These are phyloP conservation scores for Schizaphis graminum DNA, from an alignment of 2,888 invertebrate species.

Conservation along the genomic window DNA sequence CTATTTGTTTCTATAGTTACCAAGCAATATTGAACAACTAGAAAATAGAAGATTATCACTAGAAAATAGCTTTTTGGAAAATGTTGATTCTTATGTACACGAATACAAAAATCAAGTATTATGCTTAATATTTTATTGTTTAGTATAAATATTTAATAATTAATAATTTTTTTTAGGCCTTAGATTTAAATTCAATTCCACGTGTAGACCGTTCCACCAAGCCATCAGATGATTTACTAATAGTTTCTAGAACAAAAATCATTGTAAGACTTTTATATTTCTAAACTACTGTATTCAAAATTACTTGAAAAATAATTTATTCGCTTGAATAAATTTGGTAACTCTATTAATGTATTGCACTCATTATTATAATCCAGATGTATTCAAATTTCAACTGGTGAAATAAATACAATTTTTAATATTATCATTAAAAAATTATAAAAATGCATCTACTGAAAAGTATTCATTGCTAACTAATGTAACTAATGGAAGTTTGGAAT, in stretches of 20 bases:
- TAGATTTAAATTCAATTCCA: constrained; percentile 38
- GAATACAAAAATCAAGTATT: constrained; percentile 43
- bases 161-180: neutral
- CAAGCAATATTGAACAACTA: constrained; percentile 43
- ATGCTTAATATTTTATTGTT: constrained; percentile 27
- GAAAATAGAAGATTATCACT: constrained; percentile 51
- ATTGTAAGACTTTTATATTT: constrained; percentile 31
- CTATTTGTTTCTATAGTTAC: constrained; percentile 47
- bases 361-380: neutral
- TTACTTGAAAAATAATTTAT: neutral
- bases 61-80: constrained; percentile 5
- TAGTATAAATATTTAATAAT: neutral
- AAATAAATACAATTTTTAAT: neutral
- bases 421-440: neutral
- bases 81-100: constrained; percentile 1
- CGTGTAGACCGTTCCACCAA: constrained; percentile 56
- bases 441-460: neutral
- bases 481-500: neutral
- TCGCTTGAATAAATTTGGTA: neutral
- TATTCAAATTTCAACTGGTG: neutral
- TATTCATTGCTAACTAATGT: too few species aligned
- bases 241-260: constrained; percentile 49
- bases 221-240: constrained; percentile 53
- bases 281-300: neutral
- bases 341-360: neutral